phyloP scores from a whole-genome alignment of 2,113 vertebrate genomes.

The Podarcis cretensis region DNA sequence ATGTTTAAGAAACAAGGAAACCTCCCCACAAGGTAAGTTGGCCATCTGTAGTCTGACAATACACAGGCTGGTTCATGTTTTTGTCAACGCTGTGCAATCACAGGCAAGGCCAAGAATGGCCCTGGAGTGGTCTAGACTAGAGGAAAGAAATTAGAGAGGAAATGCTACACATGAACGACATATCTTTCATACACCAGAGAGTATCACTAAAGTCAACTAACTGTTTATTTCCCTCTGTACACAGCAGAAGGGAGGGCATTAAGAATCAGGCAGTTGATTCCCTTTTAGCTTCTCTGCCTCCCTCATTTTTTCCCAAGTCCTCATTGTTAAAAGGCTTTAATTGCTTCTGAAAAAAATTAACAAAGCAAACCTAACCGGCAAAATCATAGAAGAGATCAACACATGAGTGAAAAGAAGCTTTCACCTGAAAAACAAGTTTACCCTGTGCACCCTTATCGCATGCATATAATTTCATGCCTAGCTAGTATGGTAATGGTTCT shows the following conservation, averaged over 20 bases:
- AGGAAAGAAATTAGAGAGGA: not conserved
- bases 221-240: not conserved
- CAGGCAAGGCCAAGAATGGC: no score
- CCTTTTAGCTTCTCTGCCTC: not conserved
- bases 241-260: not conserved
- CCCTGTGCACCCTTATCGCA: not conserved
- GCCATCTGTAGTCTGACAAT: no score
- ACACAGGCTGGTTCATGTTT: no score
- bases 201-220: not conserved
- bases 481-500: conserved; percentile 24
- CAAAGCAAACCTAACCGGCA: no score
- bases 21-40: no score
- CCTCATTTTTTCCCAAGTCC: not conserved
- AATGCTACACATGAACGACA: not conserved
- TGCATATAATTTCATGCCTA: conserved; percentile 40
- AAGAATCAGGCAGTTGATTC: not conserved
- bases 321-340: not conserved
- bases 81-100: no score
- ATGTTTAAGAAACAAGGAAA: no score
- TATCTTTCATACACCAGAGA: not conserved
- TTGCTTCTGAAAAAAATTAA: not conserved
- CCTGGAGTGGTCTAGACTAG: not conserved
- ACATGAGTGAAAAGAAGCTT: not conserved
- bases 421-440: not conserved
- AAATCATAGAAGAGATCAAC: not conserved